Conservation (phyloP, 2,888 invertebrate species). For the Antheraea yamamai region DNA sequence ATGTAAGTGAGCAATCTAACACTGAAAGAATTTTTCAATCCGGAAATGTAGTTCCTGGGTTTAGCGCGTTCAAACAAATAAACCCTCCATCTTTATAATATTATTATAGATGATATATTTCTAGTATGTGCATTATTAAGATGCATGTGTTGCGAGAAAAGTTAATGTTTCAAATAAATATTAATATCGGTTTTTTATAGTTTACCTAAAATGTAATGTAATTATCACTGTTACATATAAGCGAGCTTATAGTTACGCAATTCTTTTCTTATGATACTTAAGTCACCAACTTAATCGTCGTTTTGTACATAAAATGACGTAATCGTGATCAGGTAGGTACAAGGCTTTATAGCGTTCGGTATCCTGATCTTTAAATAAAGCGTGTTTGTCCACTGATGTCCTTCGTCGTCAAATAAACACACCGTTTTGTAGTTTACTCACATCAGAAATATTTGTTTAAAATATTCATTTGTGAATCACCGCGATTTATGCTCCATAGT, state of each 20-base stretch:
- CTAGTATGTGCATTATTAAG: no score
- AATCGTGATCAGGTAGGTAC: slow-evolving; percentile 28
- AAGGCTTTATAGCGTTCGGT: slow-evolving; percentile 22
- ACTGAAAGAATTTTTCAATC: no score
- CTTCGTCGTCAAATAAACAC: slow-evolving; percentile 21
- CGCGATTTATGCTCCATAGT: neutral
- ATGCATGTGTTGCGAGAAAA: no score
- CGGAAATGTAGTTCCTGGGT: no score
- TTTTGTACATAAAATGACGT: slow-evolving; percentile 41
- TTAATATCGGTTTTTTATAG: neutral
- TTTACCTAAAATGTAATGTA: neutral
- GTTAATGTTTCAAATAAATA: no score
- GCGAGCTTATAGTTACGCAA: slow-evolving; percentile 19
- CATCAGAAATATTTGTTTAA: slow-evolving; percentile 18
- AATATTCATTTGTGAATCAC: neutral
- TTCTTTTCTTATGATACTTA: slow-evolving; percentile 4
- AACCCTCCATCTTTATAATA: no score
- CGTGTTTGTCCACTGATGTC: slow-evolving; percentile 34
- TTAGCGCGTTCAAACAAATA: no score
- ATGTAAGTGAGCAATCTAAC: no score
- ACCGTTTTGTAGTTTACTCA: slow-evolving; percentile 15
- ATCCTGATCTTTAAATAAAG: slow-evolving; percentile 40
- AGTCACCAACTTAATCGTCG: slow-evolving; percentile 25
- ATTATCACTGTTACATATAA: slow-evolving; percentile 18
- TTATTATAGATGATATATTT: no score